Base-by-base conservation (phyloP, 2,888 invertebrate genomes). In the Drosophila eohydei region DNA sequence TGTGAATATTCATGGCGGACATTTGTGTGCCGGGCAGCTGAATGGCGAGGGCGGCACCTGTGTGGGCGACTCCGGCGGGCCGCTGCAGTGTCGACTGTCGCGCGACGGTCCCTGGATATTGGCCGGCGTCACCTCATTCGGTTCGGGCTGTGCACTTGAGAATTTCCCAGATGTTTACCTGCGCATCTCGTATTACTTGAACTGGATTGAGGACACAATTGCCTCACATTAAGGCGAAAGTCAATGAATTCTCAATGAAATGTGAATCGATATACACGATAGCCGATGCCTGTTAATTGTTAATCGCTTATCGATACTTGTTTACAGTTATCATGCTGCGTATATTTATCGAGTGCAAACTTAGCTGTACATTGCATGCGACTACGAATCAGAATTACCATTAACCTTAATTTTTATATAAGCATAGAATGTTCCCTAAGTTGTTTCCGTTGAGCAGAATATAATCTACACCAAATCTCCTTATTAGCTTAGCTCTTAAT, bases 131-230 rank as follows among this genome's bases (percentile, higher is more conserved):
- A 98, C 97, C 0, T 97, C 97, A 0, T 98, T 98, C 89, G 98
- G 98, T 0, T 97, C 97, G 0, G 98, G 98, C 46, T 98, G 98
- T 91, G 97, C 97, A 0, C 95, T 96, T 70, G 95, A 96, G 26
- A 97, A 97, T 0, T 97, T 96, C 71, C 97, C 97, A 0, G 98
- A 98, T 87, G 97, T 97, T 2, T 98, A 97, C 91, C 97, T 97
- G 0, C 95, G 96, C 86, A 95, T 97, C 9, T 96, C 96, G 0
- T 96, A 96, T 91, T 98, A 97, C 90, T 94, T 97, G 54, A 95
- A 96, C 32, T 98, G 98, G 98, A 97, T 98, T 69, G 90, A 91
- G 67, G 92, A 93, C 72, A 93, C 92, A 9, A 93, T 93, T 66
- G 89, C 90, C 71, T 88, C 87, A 72, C 91, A 92, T 57, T 91